Conservation (phyloP, 2,888 invertebrate species). For the Osmoderma eremita region DNA sequence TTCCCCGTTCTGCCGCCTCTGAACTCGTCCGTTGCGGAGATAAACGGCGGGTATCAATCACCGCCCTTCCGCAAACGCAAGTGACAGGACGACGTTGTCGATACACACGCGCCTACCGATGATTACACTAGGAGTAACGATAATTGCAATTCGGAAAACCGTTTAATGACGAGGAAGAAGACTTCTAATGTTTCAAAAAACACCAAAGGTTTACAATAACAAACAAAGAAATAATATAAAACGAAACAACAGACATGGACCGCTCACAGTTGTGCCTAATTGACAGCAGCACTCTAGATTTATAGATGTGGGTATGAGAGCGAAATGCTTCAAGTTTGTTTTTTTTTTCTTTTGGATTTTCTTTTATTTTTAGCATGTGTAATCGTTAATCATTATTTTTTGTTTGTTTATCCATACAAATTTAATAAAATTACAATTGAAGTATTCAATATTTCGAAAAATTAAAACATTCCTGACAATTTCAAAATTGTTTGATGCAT, state of each 20-base stretch:
- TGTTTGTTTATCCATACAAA: neutral
- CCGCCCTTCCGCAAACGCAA: constrained; percentile 61
- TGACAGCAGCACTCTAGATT: constrained; percentile 47
- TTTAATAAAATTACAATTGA: neutral
- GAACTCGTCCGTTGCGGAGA: constrained; percentile 39
- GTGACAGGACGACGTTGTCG: constrained; percentile 51
- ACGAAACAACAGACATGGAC: constrained; percentile 7
- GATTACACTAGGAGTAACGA: constrained; percentile 14
- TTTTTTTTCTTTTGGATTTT: neutral
- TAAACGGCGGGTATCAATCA: constrained; percentile 53
- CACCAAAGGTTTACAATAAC: constrained; percentile 53
- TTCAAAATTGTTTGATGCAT: too few species aligned
- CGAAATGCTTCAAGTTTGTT: too few species aligned
- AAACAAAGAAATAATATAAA: neutral
- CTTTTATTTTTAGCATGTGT: too few species aligned
- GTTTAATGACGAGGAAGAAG: constrained; percentile 1
- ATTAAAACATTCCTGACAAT: neutral
- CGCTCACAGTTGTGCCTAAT: constrained; percentile 55
- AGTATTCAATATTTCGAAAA: neutral
- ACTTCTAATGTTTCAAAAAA: constrained; percentile 38
- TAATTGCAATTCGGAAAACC: constrained; percentile 21
- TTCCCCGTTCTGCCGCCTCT: constrained; percentile 54
- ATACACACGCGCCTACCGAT: neutral
- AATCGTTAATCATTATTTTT: too few species aligned
- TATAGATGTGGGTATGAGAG: too few species aligned